These are phyloP conservation scores for Distichodus sexfasciatus DNA, from an alignment of 2,797 vertebrate genomes.

Conservation along the genomic window DNA sequence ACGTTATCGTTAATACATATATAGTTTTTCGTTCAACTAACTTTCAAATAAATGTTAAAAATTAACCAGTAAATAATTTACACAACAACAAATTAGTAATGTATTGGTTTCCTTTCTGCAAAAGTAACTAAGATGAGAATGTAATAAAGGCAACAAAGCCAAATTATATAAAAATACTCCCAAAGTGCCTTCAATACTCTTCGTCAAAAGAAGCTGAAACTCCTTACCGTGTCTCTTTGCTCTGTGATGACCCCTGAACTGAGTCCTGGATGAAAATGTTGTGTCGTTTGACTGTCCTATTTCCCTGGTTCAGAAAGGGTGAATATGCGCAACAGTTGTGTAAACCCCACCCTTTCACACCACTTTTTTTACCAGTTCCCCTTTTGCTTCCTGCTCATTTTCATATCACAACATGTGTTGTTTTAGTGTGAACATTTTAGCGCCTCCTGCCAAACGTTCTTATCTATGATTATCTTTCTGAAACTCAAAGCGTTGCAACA, in stretches of 20 bases:
- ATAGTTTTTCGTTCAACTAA: too few species aligned
- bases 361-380: slow-evolving; percentile 73
- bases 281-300: slow-evolving; percentile 20
- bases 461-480: slow-evolving; percentile 41
- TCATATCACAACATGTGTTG: slow-evolving; percentile 69
- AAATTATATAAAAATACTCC: too few species aligned
- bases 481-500: too few species aligned
- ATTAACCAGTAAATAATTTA: too few species aligned
- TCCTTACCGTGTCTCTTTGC: slow-evolving; percentile 35
- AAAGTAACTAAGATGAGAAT: too few species aligned
- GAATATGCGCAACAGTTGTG: slow-evolving; percentile 63
- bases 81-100: too few species aligned
- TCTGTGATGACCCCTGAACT: slow-evolving; percentile 13
- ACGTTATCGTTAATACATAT: too few species aligned
- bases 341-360: slow-evolving; percentile 72
- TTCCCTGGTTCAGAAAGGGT: slow-evolving; percentile 59
- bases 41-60: too few species aligned
- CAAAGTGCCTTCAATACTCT: neutral
- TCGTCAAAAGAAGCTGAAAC: neutral
- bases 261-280: slow-evolving; percentile 14
- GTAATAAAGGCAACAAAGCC: too few species aligned
- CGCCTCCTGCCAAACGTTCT: slow-evolving; percentile 37
- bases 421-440: slow-evolving; percentile 51
- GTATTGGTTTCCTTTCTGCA: too few species aligned
- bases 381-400: slow-evolving; percentile 81